phyloP scores from a whole-genome alignment of 2,113 vertebrate species.

The Bucco capensis region DNA sequence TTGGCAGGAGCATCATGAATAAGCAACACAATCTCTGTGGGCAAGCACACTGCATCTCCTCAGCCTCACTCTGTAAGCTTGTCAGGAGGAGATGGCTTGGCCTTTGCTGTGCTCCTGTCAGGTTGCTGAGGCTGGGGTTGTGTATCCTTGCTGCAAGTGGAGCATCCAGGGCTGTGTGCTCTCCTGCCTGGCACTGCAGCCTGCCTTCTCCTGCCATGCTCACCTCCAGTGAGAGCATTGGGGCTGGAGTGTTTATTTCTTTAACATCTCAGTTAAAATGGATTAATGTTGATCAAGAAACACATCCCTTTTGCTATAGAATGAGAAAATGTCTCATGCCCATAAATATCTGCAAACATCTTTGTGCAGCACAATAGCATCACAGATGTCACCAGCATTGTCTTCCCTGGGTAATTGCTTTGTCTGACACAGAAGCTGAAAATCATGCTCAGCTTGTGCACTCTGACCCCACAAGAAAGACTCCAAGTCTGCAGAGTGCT shows the following conservation, averaged over 20 bases:
- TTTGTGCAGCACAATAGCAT: not conserved
- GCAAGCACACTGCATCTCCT: slow-evolving; percentile 20
- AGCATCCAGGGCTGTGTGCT: not conserved
- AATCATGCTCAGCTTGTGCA: not conserved
- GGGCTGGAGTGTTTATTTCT: too few relatives aligned
- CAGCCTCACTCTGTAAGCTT: not conserved
- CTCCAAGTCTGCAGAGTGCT: not conserved
- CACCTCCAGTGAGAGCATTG: too few relatives aligned
- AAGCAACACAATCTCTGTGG: slow-evolving; percentile 23
- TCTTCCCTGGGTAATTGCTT: not conserved
- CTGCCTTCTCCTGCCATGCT: not conserved
- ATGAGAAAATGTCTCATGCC: not conserved
- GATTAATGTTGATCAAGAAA: not conserved
- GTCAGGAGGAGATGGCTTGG: slow-evolving; percentile 10
- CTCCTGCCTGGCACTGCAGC: not conserved
- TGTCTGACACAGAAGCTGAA: not conserved
- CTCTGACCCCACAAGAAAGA: not conserved
- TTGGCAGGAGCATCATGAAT: slow-evolving; percentile 33
- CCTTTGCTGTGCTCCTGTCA: slow-evolving; percentile 3
- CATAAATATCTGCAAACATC: not conserved
- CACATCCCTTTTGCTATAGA: not conserved
- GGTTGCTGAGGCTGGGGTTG: not conserved
- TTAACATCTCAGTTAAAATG: not conserved
- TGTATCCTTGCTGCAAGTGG: not conserved
- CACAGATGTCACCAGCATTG: not conserved